Evolutionary conservation across 2,113 vertebrate species (phyloP).

Genomic region (Cyanoderma ruficeps): DNA sequence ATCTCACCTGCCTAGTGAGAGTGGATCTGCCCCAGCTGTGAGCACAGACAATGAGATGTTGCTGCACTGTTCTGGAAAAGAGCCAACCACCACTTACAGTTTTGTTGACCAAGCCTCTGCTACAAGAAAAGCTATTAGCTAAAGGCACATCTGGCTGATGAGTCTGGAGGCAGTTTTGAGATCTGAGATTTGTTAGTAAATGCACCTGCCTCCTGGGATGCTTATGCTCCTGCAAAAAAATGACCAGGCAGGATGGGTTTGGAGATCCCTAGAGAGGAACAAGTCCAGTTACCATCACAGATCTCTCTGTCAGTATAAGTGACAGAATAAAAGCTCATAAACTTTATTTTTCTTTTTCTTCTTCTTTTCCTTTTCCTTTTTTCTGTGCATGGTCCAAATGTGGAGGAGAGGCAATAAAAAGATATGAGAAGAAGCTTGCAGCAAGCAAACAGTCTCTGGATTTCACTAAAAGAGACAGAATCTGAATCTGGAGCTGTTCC

Average conservation of each 20-base stretch:
- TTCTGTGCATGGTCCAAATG: neutral
- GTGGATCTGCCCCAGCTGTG: neutral
- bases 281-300: neutral
- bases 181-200: neutral
- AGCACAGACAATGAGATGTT: neutral
- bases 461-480: neutral
- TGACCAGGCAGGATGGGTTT: neutral
- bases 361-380: neutral
- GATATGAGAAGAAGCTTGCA: neutral
- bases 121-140: neutral
- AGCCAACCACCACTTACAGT: neutral
- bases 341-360: too few relatives aligned
- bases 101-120: neutral
- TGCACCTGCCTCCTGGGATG: neutral
- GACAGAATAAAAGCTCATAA: neutral
- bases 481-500: neutral
- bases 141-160: neutral
- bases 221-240: neutral
- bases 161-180: neutral
- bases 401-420: neutral
- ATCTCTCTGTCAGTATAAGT: neutral
- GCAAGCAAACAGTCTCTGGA: neutral
- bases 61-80: neutral
- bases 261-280: neutral
- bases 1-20: neutral